Conservation (phyloP, 1,140 invertebrate species). For the Zaprionus davidi region DNA sequence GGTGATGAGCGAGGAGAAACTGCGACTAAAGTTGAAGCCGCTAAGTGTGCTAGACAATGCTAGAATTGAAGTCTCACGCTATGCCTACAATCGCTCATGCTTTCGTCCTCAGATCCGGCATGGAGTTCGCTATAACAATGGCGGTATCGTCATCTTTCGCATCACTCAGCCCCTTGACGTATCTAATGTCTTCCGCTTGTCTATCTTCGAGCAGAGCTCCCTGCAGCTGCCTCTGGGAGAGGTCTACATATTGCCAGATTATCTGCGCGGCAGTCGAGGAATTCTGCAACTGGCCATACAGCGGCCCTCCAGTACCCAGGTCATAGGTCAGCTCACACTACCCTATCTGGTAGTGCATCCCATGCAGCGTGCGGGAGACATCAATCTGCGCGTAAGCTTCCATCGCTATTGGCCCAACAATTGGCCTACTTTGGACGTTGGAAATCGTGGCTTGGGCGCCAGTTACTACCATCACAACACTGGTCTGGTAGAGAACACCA, state of each 20-base stretch:
- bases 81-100: conserved; percentile 59
- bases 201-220: conserved; percentile 38
- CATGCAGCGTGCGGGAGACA: conserved; percentile 88
- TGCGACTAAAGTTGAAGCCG: conserved; percentile 45
- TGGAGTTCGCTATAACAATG: conserved; percentile 54
- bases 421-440: conserved; percentile 94
- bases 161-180: conserved; percentile 55
- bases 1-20: conserved; percentile 13
- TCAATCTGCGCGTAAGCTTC: conserved; percentile 92
- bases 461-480: conserved; percentile 85
- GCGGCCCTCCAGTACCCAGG: conserved; percentile 14
- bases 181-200: conserved; percentile 50
- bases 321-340: conserved; percentile 84
- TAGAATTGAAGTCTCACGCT: conserved; percentile 58
- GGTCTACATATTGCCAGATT: conserved; percentile 88
- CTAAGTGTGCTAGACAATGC: conserved; percentile 56
- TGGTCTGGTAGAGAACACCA: conserved; percentile 93
- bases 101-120: conserved; percentile 46
- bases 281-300: conserved; percentile 86
- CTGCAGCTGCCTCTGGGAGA: conserved; percentile 87
- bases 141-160: conserved; percentile 61
- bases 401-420: conserved; percentile 93
- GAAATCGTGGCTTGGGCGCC: conserved; percentile 93
- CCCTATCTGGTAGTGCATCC: conserved; percentile 89
- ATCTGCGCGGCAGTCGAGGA: conserved; percentile 88